Base-by-base conservation (phyloP, 2,113 vertebrate genomes). In the Burhinus oedicnemus region DNA sequence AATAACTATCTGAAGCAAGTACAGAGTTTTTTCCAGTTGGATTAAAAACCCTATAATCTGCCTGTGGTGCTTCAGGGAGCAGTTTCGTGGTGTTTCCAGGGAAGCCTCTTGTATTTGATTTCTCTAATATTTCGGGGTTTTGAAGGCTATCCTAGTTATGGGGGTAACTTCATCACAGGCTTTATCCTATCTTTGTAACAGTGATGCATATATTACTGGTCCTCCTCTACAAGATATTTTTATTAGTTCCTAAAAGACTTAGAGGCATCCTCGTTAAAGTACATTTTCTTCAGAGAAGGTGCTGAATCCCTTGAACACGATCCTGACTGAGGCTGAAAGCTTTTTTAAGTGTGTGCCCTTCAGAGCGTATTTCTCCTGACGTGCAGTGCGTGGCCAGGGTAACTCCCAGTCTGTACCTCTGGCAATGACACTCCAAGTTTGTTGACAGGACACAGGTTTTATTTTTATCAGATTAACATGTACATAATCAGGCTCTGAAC, bases 391-490 rank as follows among this genome's bases (percentile, higher is more conserved):
- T 69, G 79, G 49, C 89, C 52, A 29, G 75, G 49, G 64, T 45
- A 17, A 22, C 66, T 92, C 82, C 54, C 36, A 42, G 58, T 2
- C 54, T 17, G 69, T 55, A 45, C 80, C 52, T 60, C 91, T 69
- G 84, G 52, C 87, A 90, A 7, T 57, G 82, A 42, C 45, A 6
- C 89, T 91, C 57, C 49, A 18, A 3, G 15, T 90, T 65, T 96
- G 88, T 91, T 94, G 92, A 92, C 85, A 93, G 90, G 85, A 86
- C 92, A 77, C 75, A 54, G 78, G 87, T 74, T 96, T 93, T 82
- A 52, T 87, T 94, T 96, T 89, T 87, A 85, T 94, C 91, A 96
- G 81, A 70, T 94, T 45, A 88, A 70, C 58, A n/a, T 4, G 58
- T 70, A 32, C 71, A 20, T 66, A 66, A 83, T 65, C 62, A 74